Evolutionary conservation across 2,888 invertebrate genomes (phyloP).

Genomic region (Mellilla xanthometata): DNA sequence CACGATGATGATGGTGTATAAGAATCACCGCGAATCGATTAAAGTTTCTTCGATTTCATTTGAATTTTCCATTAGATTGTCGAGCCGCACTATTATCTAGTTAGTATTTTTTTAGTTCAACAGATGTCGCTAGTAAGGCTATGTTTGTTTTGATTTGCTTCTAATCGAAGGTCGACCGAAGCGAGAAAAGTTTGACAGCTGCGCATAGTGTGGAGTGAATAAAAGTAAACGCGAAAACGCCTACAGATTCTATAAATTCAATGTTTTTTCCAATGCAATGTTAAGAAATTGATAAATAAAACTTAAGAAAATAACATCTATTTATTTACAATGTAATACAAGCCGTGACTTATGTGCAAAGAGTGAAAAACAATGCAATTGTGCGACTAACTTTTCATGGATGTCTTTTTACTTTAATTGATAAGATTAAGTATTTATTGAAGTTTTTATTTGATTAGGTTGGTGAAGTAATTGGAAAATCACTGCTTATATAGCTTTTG

Average conservation of each 20-base stretch:
- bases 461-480: constrained; percentile 6
- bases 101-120: too few species aligned
- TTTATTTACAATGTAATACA: too few species aligned
- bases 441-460: constrained; percentile 31
- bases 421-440: constrained; percentile 45
- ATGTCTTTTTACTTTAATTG: constrained; percentile 23
- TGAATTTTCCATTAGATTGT: too few species aligned
- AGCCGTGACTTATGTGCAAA: not conserved
- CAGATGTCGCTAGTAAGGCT: constrained; percentile 30
- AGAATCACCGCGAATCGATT: too few species aligned
- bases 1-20: too few species aligned
- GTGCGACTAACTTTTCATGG: constrained; percentile 26
- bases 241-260: constrained; percentile 28
- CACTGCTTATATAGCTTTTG: not conserved
- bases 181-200: constrained; percentile 57
- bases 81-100: too few species aligned
- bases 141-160: constrained; percentile 24
- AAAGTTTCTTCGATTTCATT: too few species aligned
- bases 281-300: too few species aligned
- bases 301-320: too few species aligned
- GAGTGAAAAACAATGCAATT: constrained; percentile 9
- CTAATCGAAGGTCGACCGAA: constrained; percentile 14
- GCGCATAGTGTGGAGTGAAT: constrained; percentile 37
- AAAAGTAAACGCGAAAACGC: constrained; percentile 39
- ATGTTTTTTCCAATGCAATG: not conserved